Evolutionary conservation across 1,140 invertebrate species (phyloP), one percentile per base, ranked within the genome.

Genomic region (Drosophila varians): DNA sequence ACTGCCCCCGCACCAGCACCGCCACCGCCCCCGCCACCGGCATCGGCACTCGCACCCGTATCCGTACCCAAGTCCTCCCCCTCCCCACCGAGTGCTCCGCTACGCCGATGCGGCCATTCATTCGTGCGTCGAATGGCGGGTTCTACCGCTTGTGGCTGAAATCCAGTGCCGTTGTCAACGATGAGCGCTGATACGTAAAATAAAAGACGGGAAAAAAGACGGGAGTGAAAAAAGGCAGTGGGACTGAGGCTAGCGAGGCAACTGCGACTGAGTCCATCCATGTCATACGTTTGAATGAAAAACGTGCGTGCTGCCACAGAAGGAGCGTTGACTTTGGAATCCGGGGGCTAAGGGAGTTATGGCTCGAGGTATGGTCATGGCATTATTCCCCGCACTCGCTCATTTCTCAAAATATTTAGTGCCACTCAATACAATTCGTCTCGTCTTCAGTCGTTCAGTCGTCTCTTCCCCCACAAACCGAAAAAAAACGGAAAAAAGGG

Each of bases 251-350:
- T 48, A 61, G 48, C 54, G 61, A 45, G 62, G 38, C 60, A 38
- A 46, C 56, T 58, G 66, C 77, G 53, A 56, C 57, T 58, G 65
- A 77, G 83, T 78, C 83, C 71, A 46, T 77, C 48, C 74, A 74
- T 77, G 58, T 74, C 65, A 74, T 78, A 61, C 70, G 78, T 89
- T 84, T 89, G 86, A 82, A 87, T 90, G 71, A 73, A 79, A 82
- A 74, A 87, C 83, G 83, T 90, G 89, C 88, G 88, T 90, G 88
- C 88, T 80, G 84, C 88, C 78, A 90, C 83, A 90, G 88, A 90
- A 90, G 88, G 87, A 90, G 74, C 82, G 73, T 77, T 90, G 88
- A 90, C 88, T 90, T 89, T 90, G 73, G 62, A 77, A 64, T 56
- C 21, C 23, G 46, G 25, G 46, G 46, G 14, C 26, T n/a, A 25